Percentiles rank a stretch among this genome's conserved stretches.
Conservation (phyloP, 2,113 vertebrate genomes). For the Lepisosteus oculatus region DNA sequence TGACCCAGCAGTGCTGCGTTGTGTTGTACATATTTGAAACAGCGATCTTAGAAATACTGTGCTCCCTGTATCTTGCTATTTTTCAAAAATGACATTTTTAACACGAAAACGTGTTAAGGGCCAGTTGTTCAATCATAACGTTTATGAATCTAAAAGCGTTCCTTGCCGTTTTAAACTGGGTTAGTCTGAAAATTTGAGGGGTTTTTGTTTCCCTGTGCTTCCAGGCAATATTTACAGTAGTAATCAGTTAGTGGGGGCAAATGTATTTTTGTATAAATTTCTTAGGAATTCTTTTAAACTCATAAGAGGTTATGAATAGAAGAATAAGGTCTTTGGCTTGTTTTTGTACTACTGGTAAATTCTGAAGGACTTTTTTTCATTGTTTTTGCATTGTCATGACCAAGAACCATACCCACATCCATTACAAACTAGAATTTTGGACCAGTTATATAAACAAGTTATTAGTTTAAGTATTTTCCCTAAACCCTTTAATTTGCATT, state of each 20-base stretch:
- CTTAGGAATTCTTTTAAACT: slow-evolving; percentile 76
- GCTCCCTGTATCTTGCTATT: slow-evolving; percentile 62
- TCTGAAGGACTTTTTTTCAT: slow-evolving; percentile 76
- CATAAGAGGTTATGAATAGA: slow-evolving; percentile 75
- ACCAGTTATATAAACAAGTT: slow-evolving; percentile 76
- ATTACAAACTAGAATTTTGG: slow-evolving; percentile 60
- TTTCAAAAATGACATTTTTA: slow-evolving; percentile 68
- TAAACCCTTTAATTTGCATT: slow-evolving; percentile 80
- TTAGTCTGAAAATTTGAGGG: slow-evolving; percentile 40
- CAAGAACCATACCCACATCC: slow-evolving; percentile 66
- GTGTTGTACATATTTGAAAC: slow-evolving; percentile 73
- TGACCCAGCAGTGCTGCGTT: slow-evolving; percentile 77
- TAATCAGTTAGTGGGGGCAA: slow-evolving; percentile 24
- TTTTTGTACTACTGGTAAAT: slow-evolving; percentile 75
- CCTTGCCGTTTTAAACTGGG: slow-evolving; percentile 70
- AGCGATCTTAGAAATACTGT: slow-evolving; percentile 77
- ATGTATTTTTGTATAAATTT: slow-evolving; percentile 60
- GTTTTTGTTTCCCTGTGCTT: slow-evolving; percentile 18
- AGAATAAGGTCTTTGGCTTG: slow-evolving; percentile 73
- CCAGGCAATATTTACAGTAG: slow-evolving; percentile 15
- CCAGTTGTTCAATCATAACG: slow-evolving; percentile 70
- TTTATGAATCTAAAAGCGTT: slow-evolving; percentile 85
- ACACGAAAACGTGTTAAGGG: slow-evolving; percentile 76
- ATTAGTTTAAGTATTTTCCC: slow-evolving; percentile 77
- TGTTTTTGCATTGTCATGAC: slow-evolving; percentile 58